Evolutionary conservation across 1,140 invertebrate genomes (phyloP).

Genomic region (Drosophila leontia): DNA sequence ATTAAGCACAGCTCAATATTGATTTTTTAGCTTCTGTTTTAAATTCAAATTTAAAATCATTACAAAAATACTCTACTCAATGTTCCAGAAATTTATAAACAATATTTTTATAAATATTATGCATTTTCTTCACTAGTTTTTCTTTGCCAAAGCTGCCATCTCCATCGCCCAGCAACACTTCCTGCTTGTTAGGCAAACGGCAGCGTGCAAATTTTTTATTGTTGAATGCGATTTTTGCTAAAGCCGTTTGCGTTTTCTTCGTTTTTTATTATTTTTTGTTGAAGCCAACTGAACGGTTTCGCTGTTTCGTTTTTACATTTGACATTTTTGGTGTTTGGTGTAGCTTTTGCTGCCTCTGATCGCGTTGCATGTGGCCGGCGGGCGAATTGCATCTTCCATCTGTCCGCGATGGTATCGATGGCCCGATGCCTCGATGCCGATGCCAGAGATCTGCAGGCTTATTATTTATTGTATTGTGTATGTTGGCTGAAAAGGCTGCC

Average conservation of each 20-base stretch:
- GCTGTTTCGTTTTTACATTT: constrained; percentile 68
- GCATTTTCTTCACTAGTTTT: not conserved
- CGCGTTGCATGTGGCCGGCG: constrained; percentile 17
- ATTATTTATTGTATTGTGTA: constrained; percentile 67
- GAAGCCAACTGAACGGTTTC: constrained; percentile 38
- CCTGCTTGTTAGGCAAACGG: constrained; percentile 79
- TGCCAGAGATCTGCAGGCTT: constrained; percentile 53
- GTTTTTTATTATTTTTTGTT: constrained; percentile 27
- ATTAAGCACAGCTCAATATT: too few relatives aligned
- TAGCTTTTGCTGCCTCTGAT: constrained; percentile 11
- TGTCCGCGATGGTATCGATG: constrained; percentile 51
- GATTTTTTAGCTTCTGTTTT: too few relatives aligned
- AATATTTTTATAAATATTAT: not conserved
- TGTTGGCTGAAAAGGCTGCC: constrained; percentile 53
- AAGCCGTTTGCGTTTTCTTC: constrained; percentile 44
- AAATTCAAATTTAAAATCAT: too few relatives aligned
- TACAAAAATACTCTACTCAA: not conserved
- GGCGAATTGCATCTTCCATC: constrained; percentile 54
- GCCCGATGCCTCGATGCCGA: constrained; percentile 40
- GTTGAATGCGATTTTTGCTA: constrained; percentile 63
- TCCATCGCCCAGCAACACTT: constrained; percentile 49
- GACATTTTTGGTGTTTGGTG: constrained; percentile 72
- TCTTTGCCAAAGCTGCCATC: not conserved
- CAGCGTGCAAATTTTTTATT: constrained; percentile 75
- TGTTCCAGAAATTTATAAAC: not conserved